phyloP scores from a whole-genome alignment of 2,797 vertebrate species.

The Pseudochromis fuscus region DNA sequence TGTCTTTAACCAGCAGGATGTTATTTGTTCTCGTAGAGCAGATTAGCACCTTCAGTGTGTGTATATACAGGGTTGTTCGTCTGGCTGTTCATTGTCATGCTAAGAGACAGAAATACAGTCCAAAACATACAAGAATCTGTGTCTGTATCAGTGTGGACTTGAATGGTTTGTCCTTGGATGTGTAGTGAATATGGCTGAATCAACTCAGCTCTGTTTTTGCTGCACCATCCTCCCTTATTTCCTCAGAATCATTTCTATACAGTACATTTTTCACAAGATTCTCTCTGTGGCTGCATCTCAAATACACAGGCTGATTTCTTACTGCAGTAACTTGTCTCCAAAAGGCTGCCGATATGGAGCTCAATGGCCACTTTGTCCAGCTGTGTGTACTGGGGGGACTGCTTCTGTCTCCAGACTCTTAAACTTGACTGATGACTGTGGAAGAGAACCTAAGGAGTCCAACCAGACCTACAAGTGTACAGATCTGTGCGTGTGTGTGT shows the following conservation, averaged over 20 bases:
- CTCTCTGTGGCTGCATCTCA: slow-evolving; percentile 14
- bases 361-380: slow-evolving; percentile 69
- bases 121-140: not conserved
- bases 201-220: not conserved
- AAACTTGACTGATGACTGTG: slow-evolving; percentile 71
- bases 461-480: slow-evolving; percentile 54
- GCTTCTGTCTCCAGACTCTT: slow-evolving; percentile 62
- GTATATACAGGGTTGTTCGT: slow-evolving; percentile 17
- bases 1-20: slow-evolving; percentile 61
- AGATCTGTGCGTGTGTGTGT: slow-evolving; percentile 33
- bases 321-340: slow-evolving; percentile 17
- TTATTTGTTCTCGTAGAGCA: slow-evolving; percentile 53
- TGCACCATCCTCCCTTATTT: not conserved
- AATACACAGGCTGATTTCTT: slow-evolving; percentile 18
- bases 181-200: not conserved
- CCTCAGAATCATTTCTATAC: slow-evolving; percentile 17
- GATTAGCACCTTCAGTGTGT: slow-evolving; percentile 36
- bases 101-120: slow-evolving; percentile 9
- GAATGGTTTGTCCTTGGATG: slow-evolving; percentile 19
- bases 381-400: slow-evolving; percentile 55
- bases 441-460: slow-evolving; percentile 67
- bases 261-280: slow-evolving; percentile 1
- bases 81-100: slow-evolving; percentile 1
- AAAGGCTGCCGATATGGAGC: slow-evolving; percentile 36
- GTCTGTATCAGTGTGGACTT: slow-evolving; percentile 4